These are phyloP conservation scores for Kryphioiulus occultus DNA, from an alignment of 2,888 invertebrate genomes.

Conservation along the genomic window DNA sequence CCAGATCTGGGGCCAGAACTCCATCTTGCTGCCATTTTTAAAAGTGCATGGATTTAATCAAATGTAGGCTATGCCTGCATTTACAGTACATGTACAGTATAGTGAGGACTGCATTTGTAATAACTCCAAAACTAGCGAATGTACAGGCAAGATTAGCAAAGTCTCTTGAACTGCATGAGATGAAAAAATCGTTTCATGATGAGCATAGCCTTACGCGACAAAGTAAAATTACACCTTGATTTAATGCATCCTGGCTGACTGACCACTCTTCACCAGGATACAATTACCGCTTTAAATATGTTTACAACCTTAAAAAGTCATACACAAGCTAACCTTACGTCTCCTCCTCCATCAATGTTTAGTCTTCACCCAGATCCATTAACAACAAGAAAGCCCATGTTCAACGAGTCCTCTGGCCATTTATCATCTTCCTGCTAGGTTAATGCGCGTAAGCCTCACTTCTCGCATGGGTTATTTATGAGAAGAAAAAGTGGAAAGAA, in stretches of 20 bases:
- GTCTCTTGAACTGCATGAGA: not conserved
- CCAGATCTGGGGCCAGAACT: no score
- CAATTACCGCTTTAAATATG: not conserved
- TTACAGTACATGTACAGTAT: no score
- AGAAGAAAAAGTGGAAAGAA: not conserved
- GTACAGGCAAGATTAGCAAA: not conserved
- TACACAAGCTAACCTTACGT: not conserved
- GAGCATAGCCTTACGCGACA: no score
- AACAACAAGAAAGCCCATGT: conserved; percentile 1
- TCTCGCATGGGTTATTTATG: conserved; percentile 39
- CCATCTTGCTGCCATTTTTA: no score
- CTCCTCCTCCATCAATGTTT: not conserved
- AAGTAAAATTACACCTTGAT: not conserved
- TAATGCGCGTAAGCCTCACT: not conserved
- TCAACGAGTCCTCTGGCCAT: conserved; percentile 18
- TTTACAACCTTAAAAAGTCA: not conserved
- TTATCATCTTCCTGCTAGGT: conserved; percentile 3
- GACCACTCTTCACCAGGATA: not conserved
- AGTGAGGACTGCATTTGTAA: no score
- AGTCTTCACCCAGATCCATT: not conserved
- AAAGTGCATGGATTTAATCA: no score
- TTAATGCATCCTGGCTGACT: not conserved
- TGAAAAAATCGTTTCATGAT: no score
- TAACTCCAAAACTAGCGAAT: not conserved
- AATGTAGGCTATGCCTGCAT: no score